Evolutionary conservation across 2,113 vertebrate genomes (phyloP).

Genomic region (Climacteris rufus): DNA sequence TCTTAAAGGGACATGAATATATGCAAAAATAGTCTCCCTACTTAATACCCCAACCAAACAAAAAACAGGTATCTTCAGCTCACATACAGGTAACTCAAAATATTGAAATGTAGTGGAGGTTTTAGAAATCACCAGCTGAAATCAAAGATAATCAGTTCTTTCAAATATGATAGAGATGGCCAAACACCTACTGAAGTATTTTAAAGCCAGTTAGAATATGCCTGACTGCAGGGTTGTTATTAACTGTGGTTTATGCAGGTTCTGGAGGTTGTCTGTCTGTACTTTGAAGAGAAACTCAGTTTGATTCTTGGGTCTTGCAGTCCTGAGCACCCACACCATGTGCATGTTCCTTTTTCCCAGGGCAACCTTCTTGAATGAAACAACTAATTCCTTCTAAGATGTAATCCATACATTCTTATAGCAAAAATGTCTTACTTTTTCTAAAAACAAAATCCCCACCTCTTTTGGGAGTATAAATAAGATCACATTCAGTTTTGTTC

Average conservation of each 20-base stretch:
- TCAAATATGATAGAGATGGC: not conserved
- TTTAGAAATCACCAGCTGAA: not conserved
- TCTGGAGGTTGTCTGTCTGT: not conserved
- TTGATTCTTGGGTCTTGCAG: not conserved
- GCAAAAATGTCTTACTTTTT: not conserved
- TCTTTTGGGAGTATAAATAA: not conserved
- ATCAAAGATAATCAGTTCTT: not conserved
- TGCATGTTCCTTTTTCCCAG: not conserved
- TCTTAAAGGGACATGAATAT: not conserved
- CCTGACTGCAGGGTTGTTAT: not conserved
- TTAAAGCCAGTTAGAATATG: not conserved
- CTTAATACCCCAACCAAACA: not conserved
- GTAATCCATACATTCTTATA: not conserved
- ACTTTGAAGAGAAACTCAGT: not conserved
- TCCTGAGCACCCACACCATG: not conserved
- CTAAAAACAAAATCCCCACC: not conserved
- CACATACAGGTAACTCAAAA: not conserved
- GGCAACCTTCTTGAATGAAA: not conserved
- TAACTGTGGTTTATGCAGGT: not conserved
- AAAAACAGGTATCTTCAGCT: not conserved
- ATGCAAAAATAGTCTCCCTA: not conserved
- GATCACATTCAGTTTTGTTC: not conserved
- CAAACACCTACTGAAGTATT: not conserved
- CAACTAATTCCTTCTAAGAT: not conserved
- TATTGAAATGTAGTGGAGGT: fast-evolving